phyloP scores from a whole-genome alignment of 2,113 vertebrate genomes.

The Zootoca vivipara region DNA sequence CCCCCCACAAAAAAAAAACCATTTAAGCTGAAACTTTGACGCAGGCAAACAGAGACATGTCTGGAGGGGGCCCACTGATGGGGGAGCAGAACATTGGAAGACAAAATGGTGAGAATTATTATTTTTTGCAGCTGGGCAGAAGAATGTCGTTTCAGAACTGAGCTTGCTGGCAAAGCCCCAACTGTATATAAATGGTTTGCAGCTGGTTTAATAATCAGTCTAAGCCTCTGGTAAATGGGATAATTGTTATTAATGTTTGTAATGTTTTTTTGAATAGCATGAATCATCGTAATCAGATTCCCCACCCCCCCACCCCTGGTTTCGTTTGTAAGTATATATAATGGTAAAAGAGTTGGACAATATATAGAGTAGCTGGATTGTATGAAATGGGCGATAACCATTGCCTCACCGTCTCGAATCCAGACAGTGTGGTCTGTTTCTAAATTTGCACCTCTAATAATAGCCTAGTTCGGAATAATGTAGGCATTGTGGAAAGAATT shows the following conservation, averaged over 20 bases:
- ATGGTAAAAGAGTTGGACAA: background rate
- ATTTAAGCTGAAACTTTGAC: background rate
- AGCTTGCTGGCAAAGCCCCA: background rate
- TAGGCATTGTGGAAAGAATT: background rate
- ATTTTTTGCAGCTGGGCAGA: constrained; percentile 3
- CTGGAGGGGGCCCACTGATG: background rate
- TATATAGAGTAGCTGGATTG: background rate
- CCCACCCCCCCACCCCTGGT: background rate
- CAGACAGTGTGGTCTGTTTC: background rate
- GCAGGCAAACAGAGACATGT: background rate
- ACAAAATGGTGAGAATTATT: constrained; percentile 6
- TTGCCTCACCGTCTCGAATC: background rate
- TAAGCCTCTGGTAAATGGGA: background rate
- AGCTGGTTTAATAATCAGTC: constrained; percentile 24
- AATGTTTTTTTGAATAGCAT: constrained; percentile 1
- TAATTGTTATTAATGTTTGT: constrained; percentile 36
- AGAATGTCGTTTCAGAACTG: background rate
- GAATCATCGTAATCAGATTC: background rate
- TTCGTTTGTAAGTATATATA: background rate
- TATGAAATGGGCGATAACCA: background rate
- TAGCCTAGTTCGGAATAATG: constrained; percentile 6
- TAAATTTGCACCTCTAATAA: constrained; percentile 3
- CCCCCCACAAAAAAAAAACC: background rate
- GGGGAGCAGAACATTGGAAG: background rate
- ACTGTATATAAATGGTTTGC: constrained; percentile 12